Percentiles rank a stretch among this genome's conserved stretches.
Conservation (phyloP, 2,797 vertebrate species). For the Sebastes iracundus region DNA sequence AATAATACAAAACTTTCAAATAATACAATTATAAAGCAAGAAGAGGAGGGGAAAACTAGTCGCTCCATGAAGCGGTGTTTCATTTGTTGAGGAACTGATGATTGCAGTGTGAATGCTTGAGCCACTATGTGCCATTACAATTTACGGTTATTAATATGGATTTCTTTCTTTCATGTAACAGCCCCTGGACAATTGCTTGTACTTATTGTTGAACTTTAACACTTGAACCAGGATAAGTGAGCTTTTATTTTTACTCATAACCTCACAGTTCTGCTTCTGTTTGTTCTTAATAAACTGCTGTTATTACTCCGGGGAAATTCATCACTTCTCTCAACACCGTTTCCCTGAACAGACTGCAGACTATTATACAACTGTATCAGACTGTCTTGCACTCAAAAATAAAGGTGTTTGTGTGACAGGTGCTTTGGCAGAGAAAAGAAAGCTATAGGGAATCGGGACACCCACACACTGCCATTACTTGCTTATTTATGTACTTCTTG, state of each 20-base stretch:
- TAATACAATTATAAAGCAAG: not conserved
- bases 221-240: not conserved
- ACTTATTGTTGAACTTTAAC: not conserved
- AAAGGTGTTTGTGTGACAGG: not conserved
- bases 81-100: not conserved
- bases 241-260: not conserved
- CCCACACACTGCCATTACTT: not conserved
- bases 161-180: not conserved
- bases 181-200: not conserved
- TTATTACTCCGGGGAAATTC: not conserved
- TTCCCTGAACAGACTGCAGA: not conserved
- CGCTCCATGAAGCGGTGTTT: not conserved
- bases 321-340: not conserved
- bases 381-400: not conserved
- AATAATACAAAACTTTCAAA: not conserved
- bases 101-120: not conserved
- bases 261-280: not conserved
- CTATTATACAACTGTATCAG: not conserved
- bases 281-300: not conserved
- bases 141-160: not conserved
- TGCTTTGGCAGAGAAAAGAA: not conserved
- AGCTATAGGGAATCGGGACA: not conserved
- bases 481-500: not conserved
- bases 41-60: not conserved
- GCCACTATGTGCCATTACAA: accelerated